phyloP scores from a whole-genome alignment of 2,888 invertebrate genomes.

The Candidula unifasciata region DNA sequence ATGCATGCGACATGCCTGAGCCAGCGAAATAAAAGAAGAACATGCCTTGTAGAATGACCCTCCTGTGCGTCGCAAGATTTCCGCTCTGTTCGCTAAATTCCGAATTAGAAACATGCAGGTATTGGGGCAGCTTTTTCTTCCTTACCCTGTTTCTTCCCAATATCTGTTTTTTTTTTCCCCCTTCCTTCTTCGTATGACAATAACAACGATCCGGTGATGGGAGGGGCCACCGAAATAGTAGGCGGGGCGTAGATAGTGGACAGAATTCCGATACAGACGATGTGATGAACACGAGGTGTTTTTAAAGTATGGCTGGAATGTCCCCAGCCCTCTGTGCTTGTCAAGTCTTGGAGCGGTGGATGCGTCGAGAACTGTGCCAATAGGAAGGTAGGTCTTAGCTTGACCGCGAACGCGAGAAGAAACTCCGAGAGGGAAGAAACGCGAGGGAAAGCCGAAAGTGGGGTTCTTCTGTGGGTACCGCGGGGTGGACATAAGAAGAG shows the following conservation, averaged over 20 bases:
- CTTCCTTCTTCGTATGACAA: constrained; percentile 19
- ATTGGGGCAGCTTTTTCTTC: not conserved
- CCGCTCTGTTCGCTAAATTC: not conserved
- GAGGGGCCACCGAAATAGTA: not conserved
- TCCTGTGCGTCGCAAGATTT: not conserved
- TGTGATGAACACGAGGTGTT: not conserved
- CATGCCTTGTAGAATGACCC: no score
- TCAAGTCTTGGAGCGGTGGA: no score
- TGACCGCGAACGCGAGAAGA: constrained; percentile 21
- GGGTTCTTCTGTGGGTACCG: not conserved
- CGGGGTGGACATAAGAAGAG: not conserved
- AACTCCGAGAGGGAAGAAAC: not conserved
- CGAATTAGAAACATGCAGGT: constrained; percentile 12
- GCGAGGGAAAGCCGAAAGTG: not conserved
- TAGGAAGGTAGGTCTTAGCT: not conserved
- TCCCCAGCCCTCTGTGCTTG: not conserved
- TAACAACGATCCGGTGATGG: not conserved
- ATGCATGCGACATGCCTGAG: not conserved
- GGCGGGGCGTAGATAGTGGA: constrained; percentile 18
- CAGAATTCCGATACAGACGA: constrained; percentile 27
- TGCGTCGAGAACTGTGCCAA: constrained; percentile 1
- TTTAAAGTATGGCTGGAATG: not conserved
- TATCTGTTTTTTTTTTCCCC: not conserved
- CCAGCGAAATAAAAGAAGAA: not conserved
- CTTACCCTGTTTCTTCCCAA: not conserved